Base-by-base conservation (phyloP, 1,140 invertebrate species). In the Trinorchestia longiramus region DNA sequence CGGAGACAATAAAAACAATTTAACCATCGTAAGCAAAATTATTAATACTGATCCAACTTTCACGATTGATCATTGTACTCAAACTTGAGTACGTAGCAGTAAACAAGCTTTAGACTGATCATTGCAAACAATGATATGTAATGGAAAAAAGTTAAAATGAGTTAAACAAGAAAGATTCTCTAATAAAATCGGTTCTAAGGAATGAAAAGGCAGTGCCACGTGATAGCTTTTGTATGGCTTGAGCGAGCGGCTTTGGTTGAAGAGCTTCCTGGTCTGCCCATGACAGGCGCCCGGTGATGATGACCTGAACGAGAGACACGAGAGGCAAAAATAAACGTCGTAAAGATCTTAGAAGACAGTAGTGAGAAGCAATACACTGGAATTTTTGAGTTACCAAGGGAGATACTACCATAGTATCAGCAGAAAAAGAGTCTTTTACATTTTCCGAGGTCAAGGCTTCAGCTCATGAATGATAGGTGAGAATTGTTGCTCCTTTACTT, bases 181-280 rank as follows among this genome's bases (percentile, higher is more conserved):
- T 77, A 3, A 77, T 77, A 77, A 77, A 77, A 77, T 77, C 62
- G 62, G 62, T 15, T 77, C 15, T 1, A 19, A 36, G 28, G 36
- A 28, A 77, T 36, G 28, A 77, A 77, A 77, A 77, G 36, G 28
- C 15, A 28, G 62, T 36, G 36, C 62, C 23, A 90, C 88, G 88
- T 90, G 88, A 90, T 90, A 90, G n/a, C 88, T 90, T 43, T 90
- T 90, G 88, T 90, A 90, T 42, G 88, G 88, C 62, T 77, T 77
- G 8, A 77, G 62, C 62, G 62, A 77, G 62, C 28, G 62, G 62
- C 62, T 77, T 36, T 77, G 62, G 62, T 77, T 77, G 62, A 77
- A 28, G 11, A 77, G 62, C 62, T 77, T 77, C 62, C 62, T 77
- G 62, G 62, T 77, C 62, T 77, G 62, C 62, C 62, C 62, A 77